Evolutionary conservation across 2,888 invertebrate genomes (phyloP), one percentile per base, ranked within the genome.

Genomic region (Lithophane leautieri): DNA sequence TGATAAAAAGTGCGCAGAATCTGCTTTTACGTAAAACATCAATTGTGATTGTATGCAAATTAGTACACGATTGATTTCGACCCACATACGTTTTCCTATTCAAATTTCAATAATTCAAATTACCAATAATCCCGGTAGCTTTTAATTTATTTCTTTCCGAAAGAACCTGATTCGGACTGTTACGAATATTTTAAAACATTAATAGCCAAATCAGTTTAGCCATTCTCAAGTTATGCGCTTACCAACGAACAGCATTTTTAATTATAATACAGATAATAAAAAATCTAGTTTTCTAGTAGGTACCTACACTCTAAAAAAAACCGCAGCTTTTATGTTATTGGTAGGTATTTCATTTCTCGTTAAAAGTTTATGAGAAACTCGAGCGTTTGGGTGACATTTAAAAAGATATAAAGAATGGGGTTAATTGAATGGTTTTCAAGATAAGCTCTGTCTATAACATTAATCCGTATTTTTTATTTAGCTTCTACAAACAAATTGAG

Each of bases 291-390:
- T n/a, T 75, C n/a, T n/a, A 44, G 22, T 34, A 63, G 28, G 28
- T 34, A n/a, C n/a, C n/a, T n/a, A 2, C 9, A n/a, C 14, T 40
- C 60, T 34, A 2, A 40, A 14, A 40, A 12, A 81, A 54, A 76
- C 16, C 16, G 47, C 28, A 58, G 19, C 22, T 52, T 62, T 63
- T n/a, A n/a, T 52, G 11, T 28, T 40, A 28, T 67, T 34, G 22
- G 12, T 70, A 50, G 56, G 40, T 77, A 77, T 79, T 79, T 47
- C n/a, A 62, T 66, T 75, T 69, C 70, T 79, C 86, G 72, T 84
- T 83, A 79, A 84, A 84, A 83, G 70, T 84, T 84, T 83, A 52
- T 42, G 66, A 79, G 63, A 63, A 70, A 58, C 66, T 74, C 56
- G 73, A 68, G 54, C 73, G 65, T 73, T 86, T 69, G 60, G 47